Evolutionary conservation across 2,888 invertebrate species (phyloP), one percentile per base, ranked within the genome.

Genomic region (Polyploca ridens): DNA sequence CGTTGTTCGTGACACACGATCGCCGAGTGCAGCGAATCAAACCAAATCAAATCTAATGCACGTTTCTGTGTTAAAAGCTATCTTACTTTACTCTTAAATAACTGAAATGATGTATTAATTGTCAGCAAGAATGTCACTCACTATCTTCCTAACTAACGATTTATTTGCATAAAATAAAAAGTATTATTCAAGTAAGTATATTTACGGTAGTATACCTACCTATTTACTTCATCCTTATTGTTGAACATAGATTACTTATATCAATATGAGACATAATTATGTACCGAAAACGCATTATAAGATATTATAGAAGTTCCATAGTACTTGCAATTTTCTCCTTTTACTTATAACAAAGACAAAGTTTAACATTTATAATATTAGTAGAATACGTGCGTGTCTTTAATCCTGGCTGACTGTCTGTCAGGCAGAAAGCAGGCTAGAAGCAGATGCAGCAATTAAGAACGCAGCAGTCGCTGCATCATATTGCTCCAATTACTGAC

Each of bases 1-100:
- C 63, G 66, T 61, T 64, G 67, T 68, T 77, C 82, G 80, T 79
- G 83, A 84, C 83, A 85, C 82, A 86, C 85, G 76, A 77, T 66
- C 78, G 69, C 71, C 65, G 66, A 69, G 72, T 70, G 44, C 73
- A 49, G 64, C 70, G 72, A 54, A 63, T 58, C 44, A 38, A 64
- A 41, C 46, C 58, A 62, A 62, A 62, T 62, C 49, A 62, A 61
- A 35, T 27, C 33, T 44, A 41, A 49, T 44, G 60, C 60, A 62
- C 57, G 62, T 62, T 49, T 41, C 61, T 35, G 27, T 61, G 6
- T 13, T 41, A 27, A 61, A 38, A 38, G 41, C 16, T 27, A 19
- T 59, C 35, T 16, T 27, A 41, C 61, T 4, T 38, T 54, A 54
- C 54, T 19, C 54, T 14, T 54, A 54, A 54, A 54, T 54, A 54